These are phyloP conservation scores for Cariama cristata DNA, from an alignment of 2,113 vertebrate species.

Conservation along the genomic window DNA sequence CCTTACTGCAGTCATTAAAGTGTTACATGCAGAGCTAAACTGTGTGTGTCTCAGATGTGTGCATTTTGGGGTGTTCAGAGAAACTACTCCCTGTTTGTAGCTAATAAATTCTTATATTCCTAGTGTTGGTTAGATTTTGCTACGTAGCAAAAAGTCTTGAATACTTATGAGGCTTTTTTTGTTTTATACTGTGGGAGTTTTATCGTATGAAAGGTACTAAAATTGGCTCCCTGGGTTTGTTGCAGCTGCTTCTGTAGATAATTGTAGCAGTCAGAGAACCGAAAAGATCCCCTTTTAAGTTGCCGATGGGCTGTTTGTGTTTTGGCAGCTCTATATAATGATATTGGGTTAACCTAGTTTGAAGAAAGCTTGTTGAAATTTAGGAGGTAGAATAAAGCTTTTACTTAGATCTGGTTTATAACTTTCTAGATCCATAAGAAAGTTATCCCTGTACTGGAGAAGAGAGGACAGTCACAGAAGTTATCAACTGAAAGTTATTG, in stretches of 20 bases:
- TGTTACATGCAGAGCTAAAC: background rate
- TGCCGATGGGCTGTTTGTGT: background rate
- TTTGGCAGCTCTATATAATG: background rate
- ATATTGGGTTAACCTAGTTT: slow-evolving; percentile 13
- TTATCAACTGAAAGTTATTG: background rate
- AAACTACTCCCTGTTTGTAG: background rate
- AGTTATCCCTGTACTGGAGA: background rate
- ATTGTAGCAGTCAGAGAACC: background rate
- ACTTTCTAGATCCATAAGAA: background rate
- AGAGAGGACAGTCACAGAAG: background rate
- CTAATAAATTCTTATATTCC: background rate
- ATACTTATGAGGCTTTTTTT: background rate
- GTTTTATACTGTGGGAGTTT: background rate
- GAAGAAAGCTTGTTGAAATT: background rate
- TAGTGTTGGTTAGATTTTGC: background rate
- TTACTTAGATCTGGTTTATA: background rate
- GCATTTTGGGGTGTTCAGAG: background rate
- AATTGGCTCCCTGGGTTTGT: background rate
- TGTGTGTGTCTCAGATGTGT: background rate
- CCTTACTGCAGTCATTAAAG: background rate
- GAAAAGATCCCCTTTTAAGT: background rate
- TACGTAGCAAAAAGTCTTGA: background rate
- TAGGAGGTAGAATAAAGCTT: background rate
- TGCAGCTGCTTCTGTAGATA: background rate
- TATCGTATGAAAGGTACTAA: background rate